Percentiles rank a stretch among this genome's conserved stretches.
These are phyloP conservation scores for Camponotus fellah DNA, from an alignment of 2,888 invertebrate genomes.

Conservation along the genomic window DNA sequence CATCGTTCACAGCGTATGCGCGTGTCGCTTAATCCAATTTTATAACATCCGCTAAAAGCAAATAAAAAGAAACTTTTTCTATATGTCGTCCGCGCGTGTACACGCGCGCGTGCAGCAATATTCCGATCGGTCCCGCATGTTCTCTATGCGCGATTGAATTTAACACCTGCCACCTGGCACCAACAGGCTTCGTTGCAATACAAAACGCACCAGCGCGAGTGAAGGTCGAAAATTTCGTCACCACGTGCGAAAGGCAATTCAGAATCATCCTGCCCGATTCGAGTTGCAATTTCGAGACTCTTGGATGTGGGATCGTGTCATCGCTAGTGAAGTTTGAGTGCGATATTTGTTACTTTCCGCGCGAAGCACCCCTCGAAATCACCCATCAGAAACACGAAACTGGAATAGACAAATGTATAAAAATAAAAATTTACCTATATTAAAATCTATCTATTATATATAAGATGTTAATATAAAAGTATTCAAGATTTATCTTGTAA, in stretches of 20 bases:
- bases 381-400: not conserved
- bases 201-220: not conserved
- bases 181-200: not conserved
- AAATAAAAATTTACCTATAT: not conserved
- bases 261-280: not conserved
- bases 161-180: slow-evolving; percentile 21
- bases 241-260: not conserved
- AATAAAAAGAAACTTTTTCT: slow-evolving; percentile 30
- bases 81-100: not conserved
- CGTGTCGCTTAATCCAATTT: slow-evolving; percentile 14
- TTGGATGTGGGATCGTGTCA: not conserved
- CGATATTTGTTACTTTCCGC: not conserved
- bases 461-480: not conserved
- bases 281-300: not conserved
- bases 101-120: not conserved
- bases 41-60: slow-evolving; percentile 18
- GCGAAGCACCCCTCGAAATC: not conserved
- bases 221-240: slow-evolving; percentile 19
- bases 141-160: slow-evolving; percentile 5
- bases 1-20: not conserved
- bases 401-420: not conserved
- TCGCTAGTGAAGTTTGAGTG: not conserved
- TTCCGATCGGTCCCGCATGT: not conserved
- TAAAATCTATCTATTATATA: not conserved
- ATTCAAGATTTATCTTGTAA: not conserved